phyloP scores from a whole-genome alignment of 2,113 vertebrate genomes.

The Microcebus tavaratra region DNA sequence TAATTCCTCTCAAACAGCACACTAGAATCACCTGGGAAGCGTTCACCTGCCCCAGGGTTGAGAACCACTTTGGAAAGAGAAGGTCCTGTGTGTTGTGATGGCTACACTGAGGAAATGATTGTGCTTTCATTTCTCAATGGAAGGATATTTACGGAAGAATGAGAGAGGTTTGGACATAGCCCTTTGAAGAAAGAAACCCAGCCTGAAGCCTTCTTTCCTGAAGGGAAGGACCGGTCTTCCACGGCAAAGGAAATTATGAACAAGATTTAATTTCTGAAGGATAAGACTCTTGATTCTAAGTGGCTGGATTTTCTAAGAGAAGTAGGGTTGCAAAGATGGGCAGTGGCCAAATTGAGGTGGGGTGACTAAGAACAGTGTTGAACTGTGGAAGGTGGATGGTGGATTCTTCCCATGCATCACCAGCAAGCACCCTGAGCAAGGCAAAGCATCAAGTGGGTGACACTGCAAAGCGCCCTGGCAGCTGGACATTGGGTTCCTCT shows the following conservation, averaged over 20 bases:
- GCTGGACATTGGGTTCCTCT: too few species aligned
- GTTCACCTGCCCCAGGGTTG: neutral
- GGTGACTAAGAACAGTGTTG: neutral
- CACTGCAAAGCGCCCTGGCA: too few species aligned
- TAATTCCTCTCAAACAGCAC: neutral
- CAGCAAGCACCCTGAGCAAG: too few species aligned
- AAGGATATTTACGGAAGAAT: neutral
- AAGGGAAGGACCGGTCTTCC: neutral
- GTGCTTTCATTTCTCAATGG: neutral
- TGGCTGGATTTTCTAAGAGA: neutral
- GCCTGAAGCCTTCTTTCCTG: neutral
- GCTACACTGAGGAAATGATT: too few species aligned
- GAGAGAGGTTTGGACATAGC: neutral
- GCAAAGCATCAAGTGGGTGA: accelerated
- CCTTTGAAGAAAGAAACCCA: neutral
- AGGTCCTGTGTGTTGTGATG: neutral
- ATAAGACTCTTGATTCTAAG: neutral
- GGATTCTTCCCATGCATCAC: neutral
- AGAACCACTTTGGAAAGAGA: neutral
- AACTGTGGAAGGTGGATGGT: too few species aligned
- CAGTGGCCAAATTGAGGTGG: neutral
- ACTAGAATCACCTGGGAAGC: too few species aligned
- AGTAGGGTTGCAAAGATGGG: too few species aligned
- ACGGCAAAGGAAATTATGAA: neutral
- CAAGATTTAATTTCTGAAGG: neutral